phyloP scores from a whole-genome alignment of 2,797 vertebrate genomes.

The Cossypha heuglini region DNA sequence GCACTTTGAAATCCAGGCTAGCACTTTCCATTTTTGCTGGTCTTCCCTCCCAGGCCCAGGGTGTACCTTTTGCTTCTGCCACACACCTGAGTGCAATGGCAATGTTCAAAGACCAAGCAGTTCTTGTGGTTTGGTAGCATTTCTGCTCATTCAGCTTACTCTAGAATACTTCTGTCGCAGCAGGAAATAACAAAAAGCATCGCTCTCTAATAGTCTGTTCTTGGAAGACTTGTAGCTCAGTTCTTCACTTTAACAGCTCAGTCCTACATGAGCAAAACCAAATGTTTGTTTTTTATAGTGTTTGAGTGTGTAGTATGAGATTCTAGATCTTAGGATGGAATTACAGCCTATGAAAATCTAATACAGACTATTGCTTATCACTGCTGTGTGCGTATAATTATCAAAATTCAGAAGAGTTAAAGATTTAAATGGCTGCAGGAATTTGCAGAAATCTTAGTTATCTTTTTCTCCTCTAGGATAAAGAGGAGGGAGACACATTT shows the following conservation, averaged over 20 bases:
- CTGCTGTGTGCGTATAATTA: fast-evolving
- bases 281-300: not conserved
- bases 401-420: not conserved
- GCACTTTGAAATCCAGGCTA: not conserved
- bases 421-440: not conserved
- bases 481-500: not conserved
- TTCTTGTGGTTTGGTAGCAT: not conserved
- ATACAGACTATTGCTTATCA: not conserved
- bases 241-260: not conserved
- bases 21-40: not conserved
- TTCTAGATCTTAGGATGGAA: not conserved
- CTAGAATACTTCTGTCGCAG: not conserved
- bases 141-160: not conserved
- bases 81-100: fast-evolving
- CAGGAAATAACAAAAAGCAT: not conserved
- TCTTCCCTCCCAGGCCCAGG: fast-evolving
- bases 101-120: not conserved
- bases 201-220: not conserved
- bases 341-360: not conserved
- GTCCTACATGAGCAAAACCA: not conserved
- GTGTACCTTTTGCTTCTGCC: not conserved
- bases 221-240: not conserved
- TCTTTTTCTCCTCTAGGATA: not conserved
- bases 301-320: not conserved
- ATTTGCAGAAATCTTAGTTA: not conserved